Evolutionary conservation across 2,797 vertebrate genomes (phyloP).

Genomic region (Acropternis orthonyx): DNA sequence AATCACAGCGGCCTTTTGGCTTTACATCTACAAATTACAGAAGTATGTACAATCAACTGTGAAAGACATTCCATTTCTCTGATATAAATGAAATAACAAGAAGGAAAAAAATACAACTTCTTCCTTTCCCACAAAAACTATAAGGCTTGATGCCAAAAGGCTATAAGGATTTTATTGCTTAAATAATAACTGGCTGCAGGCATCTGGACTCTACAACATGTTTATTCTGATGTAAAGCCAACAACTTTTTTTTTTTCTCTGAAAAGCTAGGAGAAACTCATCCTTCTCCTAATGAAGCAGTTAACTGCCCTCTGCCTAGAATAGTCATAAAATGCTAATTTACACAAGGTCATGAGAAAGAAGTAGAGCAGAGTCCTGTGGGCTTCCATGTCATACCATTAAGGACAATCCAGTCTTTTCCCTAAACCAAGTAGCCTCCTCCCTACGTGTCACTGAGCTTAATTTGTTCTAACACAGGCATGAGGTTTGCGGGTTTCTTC

Average conservation of each 20-base stretch:
- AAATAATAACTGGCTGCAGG: conserved; percentile 22
- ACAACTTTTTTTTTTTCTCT: background rate
- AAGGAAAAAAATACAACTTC: conserved; percentile 8
- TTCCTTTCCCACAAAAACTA: conserved; percentile 32
- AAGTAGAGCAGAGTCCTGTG: background rate
- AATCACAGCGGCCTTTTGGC: background rate
- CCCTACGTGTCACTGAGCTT: background rate
- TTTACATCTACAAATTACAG: conserved; percentile 5
- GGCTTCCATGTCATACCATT: background rate
- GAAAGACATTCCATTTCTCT: conserved; percentile 54
- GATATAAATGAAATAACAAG: conserved; percentile 42
- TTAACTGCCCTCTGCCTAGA: background rate
- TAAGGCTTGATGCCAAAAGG: conserved; percentile 19
- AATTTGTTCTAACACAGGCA: background rate
- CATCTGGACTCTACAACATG: conserved; percentile 23
- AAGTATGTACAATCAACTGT: background rate
- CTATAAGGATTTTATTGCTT: conserved; percentile 42
- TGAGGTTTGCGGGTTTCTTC: background rate
- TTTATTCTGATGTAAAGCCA: conserved; percentile 50
- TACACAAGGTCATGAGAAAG: conserved; percentile 38
- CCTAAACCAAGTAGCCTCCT: background rate
- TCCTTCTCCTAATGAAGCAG: background rate
- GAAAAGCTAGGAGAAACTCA: background rate
- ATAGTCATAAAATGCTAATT: conserved; percentile 25
- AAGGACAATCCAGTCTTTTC: background rate